Conservation (phyloP, 2,888 invertebrate genomes). For the Doris montereyensis region DNA sequence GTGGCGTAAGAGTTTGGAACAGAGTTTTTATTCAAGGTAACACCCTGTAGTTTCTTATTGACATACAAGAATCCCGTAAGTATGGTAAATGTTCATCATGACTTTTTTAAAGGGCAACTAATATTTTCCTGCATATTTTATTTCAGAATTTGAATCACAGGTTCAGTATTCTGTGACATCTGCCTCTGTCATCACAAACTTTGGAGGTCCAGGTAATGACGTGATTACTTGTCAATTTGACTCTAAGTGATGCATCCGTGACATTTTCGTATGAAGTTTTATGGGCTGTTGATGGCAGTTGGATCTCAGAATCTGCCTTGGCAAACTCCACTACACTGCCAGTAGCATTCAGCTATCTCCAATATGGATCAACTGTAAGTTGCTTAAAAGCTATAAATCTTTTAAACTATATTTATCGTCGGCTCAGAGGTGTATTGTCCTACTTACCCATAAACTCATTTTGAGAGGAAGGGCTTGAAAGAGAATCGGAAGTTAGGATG, state of each 20-base stretch:
- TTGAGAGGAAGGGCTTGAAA: not conserved
- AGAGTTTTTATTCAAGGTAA: too few relatives aligned
- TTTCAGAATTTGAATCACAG: conserved; percentile 7
- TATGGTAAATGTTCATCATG: too few relatives aligned
- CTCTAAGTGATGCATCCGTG: not conserved
- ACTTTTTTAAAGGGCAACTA: too few relatives aligned
- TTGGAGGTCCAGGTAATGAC: conserved; percentile 48
- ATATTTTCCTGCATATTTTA: too few relatives aligned
- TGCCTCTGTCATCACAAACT: conserved; percentile 41
- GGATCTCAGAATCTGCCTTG: conserved; percentile 37
- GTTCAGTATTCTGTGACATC: conserved; percentile 36
- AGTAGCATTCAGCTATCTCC: conserved; percentile 30
- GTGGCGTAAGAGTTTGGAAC: too few relatives aligned
- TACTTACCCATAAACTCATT: not conserved
- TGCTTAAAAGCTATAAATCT: not conserved
- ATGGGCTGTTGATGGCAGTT: conserved; percentile 50
- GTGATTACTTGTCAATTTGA: conserved; percentile 45
- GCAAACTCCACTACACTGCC: conserved; percentile 14
- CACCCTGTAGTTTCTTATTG: too few relatives aligned
- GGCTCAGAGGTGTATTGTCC: not conserved
- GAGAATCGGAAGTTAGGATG: not conserved
- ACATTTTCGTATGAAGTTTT: conserved; percentile 44
- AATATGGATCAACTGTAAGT: conserved; percentile 49
- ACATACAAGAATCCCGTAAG: too few relatives aligned
- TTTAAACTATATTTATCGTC: not conserved